Evolutionary conservation across 2,888 invertebrate species (phyloP).

Genomic region (Acrocyrtus sp.): DNA sequence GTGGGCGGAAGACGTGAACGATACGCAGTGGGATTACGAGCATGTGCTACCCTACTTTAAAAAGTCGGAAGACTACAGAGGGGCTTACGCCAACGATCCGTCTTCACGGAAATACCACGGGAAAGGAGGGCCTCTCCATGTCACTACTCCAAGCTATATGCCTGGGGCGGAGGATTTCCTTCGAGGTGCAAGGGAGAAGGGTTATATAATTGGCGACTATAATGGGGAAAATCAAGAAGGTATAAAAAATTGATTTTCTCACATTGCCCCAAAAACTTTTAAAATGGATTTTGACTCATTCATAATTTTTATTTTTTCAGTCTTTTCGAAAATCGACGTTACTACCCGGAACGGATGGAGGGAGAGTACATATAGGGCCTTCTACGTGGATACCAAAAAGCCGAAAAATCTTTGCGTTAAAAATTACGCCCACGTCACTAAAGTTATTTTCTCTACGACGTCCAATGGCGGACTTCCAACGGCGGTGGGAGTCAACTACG

Average conservation of each 20-base stretch:
- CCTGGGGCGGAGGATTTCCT: neutral
- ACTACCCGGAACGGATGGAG: slow-evolving; percentile 51
- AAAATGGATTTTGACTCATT: too few species aligned
- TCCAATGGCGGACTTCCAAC: too few species aligned
- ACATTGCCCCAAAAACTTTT: neutral
- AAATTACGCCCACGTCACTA: slow-evolving; percentile 33
- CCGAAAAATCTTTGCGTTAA: slow-evolving; percentile 41
- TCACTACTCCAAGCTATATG: neutral
- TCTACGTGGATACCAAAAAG: slow-evolving; percentile 32
- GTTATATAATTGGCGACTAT: neutral
- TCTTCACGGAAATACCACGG: neutral
- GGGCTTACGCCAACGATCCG: slow-evolving; percentile 14
- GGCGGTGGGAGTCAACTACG: too few species aligned
- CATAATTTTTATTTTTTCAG: slow-evolving; percentile 7
- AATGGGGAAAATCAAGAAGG: neutral
- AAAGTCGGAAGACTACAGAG: neutral
- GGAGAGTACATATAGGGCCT: slow-evolving; percentile 41
- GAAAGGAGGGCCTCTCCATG: neutral
- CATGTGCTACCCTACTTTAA: neutral
- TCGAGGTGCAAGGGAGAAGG: neutral
- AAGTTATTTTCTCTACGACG: too few species aligned
- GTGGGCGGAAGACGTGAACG: neutral
- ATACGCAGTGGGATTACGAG: neutral
- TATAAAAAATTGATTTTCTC: neutral
- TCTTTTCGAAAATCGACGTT: slow-evolving; percentile 50